Conservation (phyloP, 2,797 vertebrate species). For the Phrynocephalus guinanensis region DNA sequence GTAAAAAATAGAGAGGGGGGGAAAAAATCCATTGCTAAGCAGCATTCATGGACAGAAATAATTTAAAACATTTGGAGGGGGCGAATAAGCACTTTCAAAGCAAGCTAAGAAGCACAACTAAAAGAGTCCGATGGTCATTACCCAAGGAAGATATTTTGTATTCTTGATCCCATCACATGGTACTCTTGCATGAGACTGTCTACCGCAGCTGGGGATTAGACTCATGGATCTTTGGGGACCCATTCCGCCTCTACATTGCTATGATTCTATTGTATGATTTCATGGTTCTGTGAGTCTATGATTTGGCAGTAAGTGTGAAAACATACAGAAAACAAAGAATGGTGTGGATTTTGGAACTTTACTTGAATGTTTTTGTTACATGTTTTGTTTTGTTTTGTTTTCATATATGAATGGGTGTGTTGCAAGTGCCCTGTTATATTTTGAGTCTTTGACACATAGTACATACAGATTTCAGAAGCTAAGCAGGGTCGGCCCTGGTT, state of each 20-base stretch:
- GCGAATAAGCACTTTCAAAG: neutral
- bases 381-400: neutral
- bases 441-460: neutral
- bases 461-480: no score
- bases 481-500: no score
- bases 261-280: no score
- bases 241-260: no score
- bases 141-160: neutral
- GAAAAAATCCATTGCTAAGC: neutral
- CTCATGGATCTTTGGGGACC: no score
- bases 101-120: neutral
- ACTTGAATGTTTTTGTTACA: neutral
- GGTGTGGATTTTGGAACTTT: neutral
- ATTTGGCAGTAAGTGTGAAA: neutral
- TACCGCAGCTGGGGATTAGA: neutral
- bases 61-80: neutral
- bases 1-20: neutral
- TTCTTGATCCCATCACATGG: neutral
- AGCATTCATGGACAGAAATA: neutral
- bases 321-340: neutral
- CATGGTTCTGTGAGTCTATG: neutral
- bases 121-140: neutral
- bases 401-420: neutral
- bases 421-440: neutral
- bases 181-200: neutral